phyloP scores from a whole-genome alignment of 2,797 vertebrate species.

The Mico argentatus region DNA sequence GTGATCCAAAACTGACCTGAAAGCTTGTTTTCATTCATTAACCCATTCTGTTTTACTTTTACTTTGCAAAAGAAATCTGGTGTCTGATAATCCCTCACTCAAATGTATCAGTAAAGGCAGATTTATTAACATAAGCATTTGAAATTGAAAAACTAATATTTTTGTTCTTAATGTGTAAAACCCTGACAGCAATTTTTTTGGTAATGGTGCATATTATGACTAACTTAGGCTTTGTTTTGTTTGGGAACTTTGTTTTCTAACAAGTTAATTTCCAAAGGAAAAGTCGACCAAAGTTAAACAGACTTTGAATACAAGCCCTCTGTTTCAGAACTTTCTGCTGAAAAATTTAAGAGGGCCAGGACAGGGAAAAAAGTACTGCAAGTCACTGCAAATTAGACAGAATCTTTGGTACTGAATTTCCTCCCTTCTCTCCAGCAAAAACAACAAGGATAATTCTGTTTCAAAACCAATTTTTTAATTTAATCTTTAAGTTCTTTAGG shows the following conservation, averaged over 20 bases:
- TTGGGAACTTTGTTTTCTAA: conserved; percentile 21
- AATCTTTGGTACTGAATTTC: conserved; percentile 6
- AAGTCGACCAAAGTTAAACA: conserved; percentile 52
- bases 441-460: not conserved
- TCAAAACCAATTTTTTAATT: conserved; percentile 35
- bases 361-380: not conserved
- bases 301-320: conserved; percentile 45
- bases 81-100: not conserved
- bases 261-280: conserved; percentile 50
- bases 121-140: not conserved
- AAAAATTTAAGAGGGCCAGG: conserved; percentile 29
- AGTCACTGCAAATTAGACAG: conserved; percentile 42
- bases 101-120: not conserved
- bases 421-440: not conserved
- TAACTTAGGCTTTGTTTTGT: not conserved
- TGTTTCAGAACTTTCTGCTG: conserved; percentile 46
- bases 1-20: not conserved
- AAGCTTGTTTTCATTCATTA: not conserved
- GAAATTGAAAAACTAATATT: not conserved
- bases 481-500: not conserved
- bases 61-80: not conserved
- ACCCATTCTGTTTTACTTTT: not conserved
- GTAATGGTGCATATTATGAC: not conserved
- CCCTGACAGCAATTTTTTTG: not conserved
- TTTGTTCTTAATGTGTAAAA: not conserved